phyloP scores from a whole-genome alignment of 2,113 vertebrate species.

The Leptodactylus fuscus region DNA sequence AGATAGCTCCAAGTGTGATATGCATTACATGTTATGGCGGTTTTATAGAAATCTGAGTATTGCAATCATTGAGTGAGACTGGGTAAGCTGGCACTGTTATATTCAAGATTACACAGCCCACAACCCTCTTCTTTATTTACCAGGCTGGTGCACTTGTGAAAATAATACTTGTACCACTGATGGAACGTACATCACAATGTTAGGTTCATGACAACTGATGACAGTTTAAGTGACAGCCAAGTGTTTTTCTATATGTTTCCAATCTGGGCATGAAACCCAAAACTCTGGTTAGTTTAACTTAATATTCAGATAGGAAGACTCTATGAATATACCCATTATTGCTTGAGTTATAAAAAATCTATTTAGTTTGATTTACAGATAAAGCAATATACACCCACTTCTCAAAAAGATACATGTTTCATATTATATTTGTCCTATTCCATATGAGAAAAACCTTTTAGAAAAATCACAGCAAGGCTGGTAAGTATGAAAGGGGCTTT shows the following conservation, averaged over 20 bases:
- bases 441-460: constrained; percentile 31
- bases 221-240: constrained; percentile 19
- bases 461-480: constrained; percentile 33
- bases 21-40: not conserved
- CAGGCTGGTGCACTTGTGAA: not conserved
- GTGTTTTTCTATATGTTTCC: constrained; percentile 7
- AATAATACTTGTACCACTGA: not conserved
- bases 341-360: constrained; percentile 21
- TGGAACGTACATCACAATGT: not conserved
- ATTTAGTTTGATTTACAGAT: constrained; percentile 38
- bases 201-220: not conserved
- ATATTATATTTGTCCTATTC: constrained; percentile 46
- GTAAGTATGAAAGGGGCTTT: constrained; percentile 42
- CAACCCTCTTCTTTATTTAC: not conserved
- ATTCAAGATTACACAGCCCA: not conserved
- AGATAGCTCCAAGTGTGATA: not conserved
- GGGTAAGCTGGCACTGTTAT: not conserved
- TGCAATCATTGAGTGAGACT: not conserved
- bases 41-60: not conserved
- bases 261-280: constrained; percentile 15
- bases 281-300: constrained; percentile 12
- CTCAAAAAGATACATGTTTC: constrained; percentile 48
- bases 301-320: constrained; percentile 18
- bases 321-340: constrained; percentile 45
- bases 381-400: constrained; percentile 31